Evolutionary conservation across 2,113 vertebrate species (phyloP), one percentile per base, ranked within the genome.

Genomic region (Oxygymnocypris stewartii): DNA sequence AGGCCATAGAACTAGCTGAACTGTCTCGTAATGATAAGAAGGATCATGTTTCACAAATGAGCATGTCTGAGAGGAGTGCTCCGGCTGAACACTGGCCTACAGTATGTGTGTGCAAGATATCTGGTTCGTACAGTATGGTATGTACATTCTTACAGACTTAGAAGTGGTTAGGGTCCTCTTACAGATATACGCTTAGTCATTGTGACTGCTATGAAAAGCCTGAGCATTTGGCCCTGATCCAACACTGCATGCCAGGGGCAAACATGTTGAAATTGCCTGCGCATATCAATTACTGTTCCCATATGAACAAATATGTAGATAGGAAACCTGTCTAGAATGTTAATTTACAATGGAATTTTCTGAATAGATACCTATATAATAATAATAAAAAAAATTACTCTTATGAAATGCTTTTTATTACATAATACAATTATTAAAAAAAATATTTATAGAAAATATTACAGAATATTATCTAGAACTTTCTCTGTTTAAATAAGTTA

Each of bases 181-280:
- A 51, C 80, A 69, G 76, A 31, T n/a, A 31, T n/a, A 14, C 2
- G 85, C 89, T 90, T 85, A 89, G 87, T 90, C 88, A 89, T 86
- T 83, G 67, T 88, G 88, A 88, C 86, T 86, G 63, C 49, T 84
- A 57, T 78, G 79, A 67, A 81, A 23, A 11, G 44, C 28, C 57
- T 47, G 82, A 20, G 49, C 20, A 57, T 84, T 49, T 84, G 81
- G 65, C 44, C 16, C 25, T 83, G 28, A 51, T 23, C 65, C 65
- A 83, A 54, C 25, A 49, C 42, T 51, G 25, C 42, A 82, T 67
- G 67, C 44, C 44, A 37, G 23, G 47, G 82, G 6, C 14, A 51
- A 37, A 73, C 57, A 42, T 57, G 47, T 42, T 18, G 5, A 63
- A 80, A 80, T 80, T 25, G 49, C 28, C 54, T 13, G 18, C 2